Evolutionary conservation across 2,113 vertebrate species (phyloP).

Genomic region (Coregonus clupeaformis): DNA sequence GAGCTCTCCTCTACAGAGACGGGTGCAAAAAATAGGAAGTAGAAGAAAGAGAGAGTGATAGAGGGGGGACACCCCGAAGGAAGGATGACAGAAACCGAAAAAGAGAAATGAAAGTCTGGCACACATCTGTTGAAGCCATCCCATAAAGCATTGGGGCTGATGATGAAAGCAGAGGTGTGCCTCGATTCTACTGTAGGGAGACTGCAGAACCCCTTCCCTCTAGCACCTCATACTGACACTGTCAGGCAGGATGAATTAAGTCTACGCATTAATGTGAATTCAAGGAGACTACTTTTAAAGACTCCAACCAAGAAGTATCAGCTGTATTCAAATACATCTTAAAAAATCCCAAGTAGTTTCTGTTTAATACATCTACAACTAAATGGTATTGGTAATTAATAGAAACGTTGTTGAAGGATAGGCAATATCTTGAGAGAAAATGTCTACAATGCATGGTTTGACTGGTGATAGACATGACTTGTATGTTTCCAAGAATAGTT

Average conservation of each 20-base stretch:
- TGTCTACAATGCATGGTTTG: too few relatives aligned
- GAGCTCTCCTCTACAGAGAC: slow-evolving; percentile 76
- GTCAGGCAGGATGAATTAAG: too few relatives aligned
- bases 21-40: slow-evolving; percentile 10
- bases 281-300: neutral
- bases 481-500: too few relatives aligned
- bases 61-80: slow-evolving; percentile 1
- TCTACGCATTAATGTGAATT: neutral
- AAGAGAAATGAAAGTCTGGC: slow-evolving; percentile 43
- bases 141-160: slow-evolving; percentile 56
- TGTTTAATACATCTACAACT: too few relatives aligned
- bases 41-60: slow-evolving; percentile 7
- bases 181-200: slow-evolving; percentile 40
- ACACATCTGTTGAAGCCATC: slow-evolving; percentile 64
- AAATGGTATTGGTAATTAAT: too few relatives aligned
- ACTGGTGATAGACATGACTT: too few relatives aligned
- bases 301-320: neutral
- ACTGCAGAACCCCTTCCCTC: slow-evolving; percentile 30
- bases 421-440: too few relatives aligned
- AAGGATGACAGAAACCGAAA: slow-evolving; percentile 7
- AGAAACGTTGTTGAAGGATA: too few relatives aligned
- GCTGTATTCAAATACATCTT: neutral
- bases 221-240: neutral
- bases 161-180: slow-evolving; percentile 62
- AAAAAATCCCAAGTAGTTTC: neutral